phyloP scores from a whole-genome alignment of 2,113 vertebrate genomes.

The Accipiter cooperii region DNA sequence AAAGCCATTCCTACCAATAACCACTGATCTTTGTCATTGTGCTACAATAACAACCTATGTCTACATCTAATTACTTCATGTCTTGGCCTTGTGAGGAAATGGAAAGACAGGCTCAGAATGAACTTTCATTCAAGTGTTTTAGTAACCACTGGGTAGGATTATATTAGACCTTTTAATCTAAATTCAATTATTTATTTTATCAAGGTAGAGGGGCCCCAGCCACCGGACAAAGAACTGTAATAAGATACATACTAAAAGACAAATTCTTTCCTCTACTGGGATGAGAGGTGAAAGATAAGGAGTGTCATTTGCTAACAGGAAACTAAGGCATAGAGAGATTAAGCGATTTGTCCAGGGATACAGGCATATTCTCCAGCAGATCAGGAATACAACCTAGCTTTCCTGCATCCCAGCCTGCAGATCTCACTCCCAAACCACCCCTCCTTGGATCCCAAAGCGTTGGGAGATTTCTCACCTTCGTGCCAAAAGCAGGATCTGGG shows the following conservation, averaged over 20 bases:
- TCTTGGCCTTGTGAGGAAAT: conserved; percentile 26
- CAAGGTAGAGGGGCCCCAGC: conserved; percentile 30
- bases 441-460: fast-evolving
- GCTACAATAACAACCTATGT: conserved; percentile 33
- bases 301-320: neutral
- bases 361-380: neutral
- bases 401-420: neutral
- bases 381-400: neutral
- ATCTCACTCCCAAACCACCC: neutral
- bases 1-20: conserved; percentile 50
- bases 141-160: conserved; percentile 21
- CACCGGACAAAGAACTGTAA: neutral
- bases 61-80: conserved; percentile 39
- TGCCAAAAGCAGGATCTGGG: neutral
- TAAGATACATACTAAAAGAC: neutral
- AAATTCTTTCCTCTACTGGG: neutral
- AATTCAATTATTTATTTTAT: conserved; percentile 27
- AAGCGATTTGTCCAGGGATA: neutral
- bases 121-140: conserved; percentile 42
- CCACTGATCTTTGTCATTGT: conserved; percentile 36
- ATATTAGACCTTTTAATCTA: conserved; percentile 16
- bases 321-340: neutral
- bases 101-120: conserved; percentile 15
- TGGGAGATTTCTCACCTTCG: neutral
- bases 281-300: conserved; percentile 25